Evolutionary conservation across 1,140 invertebrate species (phyloP), one percentile per base, ranked within the genome.

Genomic region (Ladona fulva): DNA sequence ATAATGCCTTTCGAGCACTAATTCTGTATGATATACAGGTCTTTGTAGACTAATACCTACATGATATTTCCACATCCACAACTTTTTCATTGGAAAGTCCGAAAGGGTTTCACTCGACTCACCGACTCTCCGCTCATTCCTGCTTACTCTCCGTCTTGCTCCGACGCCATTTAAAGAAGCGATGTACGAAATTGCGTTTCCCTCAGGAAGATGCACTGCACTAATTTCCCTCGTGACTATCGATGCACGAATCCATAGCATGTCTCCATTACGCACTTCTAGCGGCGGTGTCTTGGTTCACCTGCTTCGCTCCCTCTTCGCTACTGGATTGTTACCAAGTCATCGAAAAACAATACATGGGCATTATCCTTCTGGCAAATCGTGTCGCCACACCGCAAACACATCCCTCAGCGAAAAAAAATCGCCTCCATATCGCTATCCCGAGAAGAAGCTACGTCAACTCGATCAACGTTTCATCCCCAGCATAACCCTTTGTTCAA

Each of bases 271-370:
- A 66, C 52, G 52, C 52, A 22, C 52, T 19, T 19, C 52, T 5
- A 19, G 12, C 52, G 52, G n/a, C 52, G 14, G 3, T 66, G 52
- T 12, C 52, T 66, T 8, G 29, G 29, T 37, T 37, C 29, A 37
- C 29, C 29, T 37, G 29, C 29, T 66, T 6, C 12, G 52, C 5
- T 66, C 52, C 12, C 52, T 12, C 52, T 66, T 66, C n/a, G n/a
- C 52, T 12, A 6, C 52, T 12, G 52, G 3, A 37, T 66, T 66
- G 52, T 66, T 66, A 66, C 52, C 14, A 66, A 66, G 52, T 66
- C 52, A 66, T 66, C 52, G 52, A 66, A 66, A 66, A 66, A 66
- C 52, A 66, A 66, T 66, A 66, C 52, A 66, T 12, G n/a, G 52
- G 12, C 52, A 66, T 66, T 66, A 66, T 66, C 52, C 52, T 66